Conservation (phyloP, 2,113 vertebrate species). For the Hystrix brachyura region DNA sequence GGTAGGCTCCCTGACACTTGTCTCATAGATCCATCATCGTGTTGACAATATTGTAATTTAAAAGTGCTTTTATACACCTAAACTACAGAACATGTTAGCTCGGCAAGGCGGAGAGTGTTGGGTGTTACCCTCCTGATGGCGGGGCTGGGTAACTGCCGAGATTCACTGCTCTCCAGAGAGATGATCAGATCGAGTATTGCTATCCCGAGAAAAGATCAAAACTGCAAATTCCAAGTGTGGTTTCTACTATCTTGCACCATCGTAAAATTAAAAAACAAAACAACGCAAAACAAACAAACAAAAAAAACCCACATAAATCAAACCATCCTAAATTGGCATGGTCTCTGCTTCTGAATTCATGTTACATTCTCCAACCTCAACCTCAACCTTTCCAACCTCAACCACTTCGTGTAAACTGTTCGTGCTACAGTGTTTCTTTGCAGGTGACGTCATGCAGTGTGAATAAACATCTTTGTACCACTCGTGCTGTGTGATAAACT, state of each 20-base stretch:
- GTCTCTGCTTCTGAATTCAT: not conserved
- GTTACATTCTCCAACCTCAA: not conserved
- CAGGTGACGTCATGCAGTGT: constrained; percentile 11
- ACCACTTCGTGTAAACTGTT: not conserved
- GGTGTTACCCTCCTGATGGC: too few species aligned
- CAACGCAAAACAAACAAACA: too few species aligned
- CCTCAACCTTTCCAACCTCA: too few species aligned
- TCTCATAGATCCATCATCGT: not conserved
- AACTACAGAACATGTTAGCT: not conserved
- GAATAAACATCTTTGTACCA: constrained; percentile 44
- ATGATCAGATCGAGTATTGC: rapidly evolving
- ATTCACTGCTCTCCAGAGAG: not conserved
- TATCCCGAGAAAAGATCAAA: not conserved
- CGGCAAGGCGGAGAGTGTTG: too few species aligned
- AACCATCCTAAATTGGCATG: not conserved
- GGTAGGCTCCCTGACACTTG: constrained; percentile 14
- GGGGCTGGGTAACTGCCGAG: not conserved
- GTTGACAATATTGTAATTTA: not conserved
- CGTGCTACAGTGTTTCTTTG: constrained; percentile 12
- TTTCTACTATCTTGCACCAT: not conserved
- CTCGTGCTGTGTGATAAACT: constrained; percentile 55
- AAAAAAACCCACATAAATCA: not conserved
- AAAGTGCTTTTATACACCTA: not conserved
- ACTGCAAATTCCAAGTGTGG: not conserved
- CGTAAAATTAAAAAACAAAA: not conserved